Percentiles rank a stretch among this genome's conserved stretches.
These are phyloP conservation scores for Dolichopus griseipennis DNA, from an alignment of 2,888 invertebrate genomes.

Conservation along the genomic window DNA sequence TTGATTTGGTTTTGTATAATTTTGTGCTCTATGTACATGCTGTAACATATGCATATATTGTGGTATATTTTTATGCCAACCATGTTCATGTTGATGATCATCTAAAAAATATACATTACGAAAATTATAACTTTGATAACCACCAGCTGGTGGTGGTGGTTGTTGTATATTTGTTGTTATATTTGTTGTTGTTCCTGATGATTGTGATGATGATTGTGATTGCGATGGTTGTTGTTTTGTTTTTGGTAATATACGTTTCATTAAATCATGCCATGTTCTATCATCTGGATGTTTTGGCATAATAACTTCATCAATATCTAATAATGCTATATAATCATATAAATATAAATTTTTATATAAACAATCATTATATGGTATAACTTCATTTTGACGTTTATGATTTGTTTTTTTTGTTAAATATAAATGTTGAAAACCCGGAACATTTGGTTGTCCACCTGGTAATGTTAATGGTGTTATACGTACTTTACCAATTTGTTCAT, in stretches of 20 bases:
- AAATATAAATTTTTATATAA: slow-evolving; percentile 85
- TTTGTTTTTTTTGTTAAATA: slow-evolving; percentile 85
- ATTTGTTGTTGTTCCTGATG: slow-evolving; percentile 15
- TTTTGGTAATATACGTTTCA: slow-evolving; percentile 61
- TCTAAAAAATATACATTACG: slow-evolving; percentile 90
- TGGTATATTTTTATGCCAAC: slow-evolving; percentile 70
- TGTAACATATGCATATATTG: slow-evolving; percentile 89
- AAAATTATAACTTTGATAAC: slow-evolving; percentile 66
- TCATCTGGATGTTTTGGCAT: slow-evolving; percentile 65
- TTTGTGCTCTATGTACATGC: slow-evolving; percentile 80
- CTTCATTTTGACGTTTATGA: slow-evolving; percentile 88
- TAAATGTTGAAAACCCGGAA: slow-evolving; percentile 78
- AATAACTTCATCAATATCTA: slow-evolving; percentile 92
- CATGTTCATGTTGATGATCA: slow-evolving; percentile 69
- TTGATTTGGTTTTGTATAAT: slow-evolving; percentile 87
- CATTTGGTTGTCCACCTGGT: slow-evolving; percentile 84
- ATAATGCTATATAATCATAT: slow-evolving; percentile 78
- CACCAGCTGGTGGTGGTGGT: slow-evolving; percentile 40
- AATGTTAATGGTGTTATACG: slow-evolving; percentile 72
- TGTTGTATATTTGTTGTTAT: slow-evolving; percentile 43
- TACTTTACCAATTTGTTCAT: slow-evolving; percentile 57
- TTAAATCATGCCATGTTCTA: slow-evolving; percentile 64
- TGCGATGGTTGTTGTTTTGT: slow-evolving; percentile 39
- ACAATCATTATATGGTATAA: slow-evolving; percentile 94
- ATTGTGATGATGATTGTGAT: slow-evolving; percentile 25